These are phyloP conservation scores for Chlorospingus flavigularis DNA, from an alignment of 2,797 vertebrate genomes.

Conservation along the genomic window DNA sequence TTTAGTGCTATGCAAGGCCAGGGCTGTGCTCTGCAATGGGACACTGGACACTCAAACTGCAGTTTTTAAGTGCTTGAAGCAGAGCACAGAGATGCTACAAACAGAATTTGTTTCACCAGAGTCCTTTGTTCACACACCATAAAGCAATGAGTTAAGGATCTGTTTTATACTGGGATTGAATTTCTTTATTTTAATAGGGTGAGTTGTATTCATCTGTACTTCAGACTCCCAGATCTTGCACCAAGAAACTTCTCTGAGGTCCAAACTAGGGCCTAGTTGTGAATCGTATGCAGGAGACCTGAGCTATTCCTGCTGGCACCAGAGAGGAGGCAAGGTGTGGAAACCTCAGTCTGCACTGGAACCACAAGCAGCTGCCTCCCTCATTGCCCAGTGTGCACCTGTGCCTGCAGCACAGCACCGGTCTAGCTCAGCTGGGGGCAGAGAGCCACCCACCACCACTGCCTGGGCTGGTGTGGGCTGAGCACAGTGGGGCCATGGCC, in stretches of 20 bases:
- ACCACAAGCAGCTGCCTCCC: not conserved
- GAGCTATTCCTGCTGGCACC: not conserved
- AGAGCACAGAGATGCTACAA: not conserved
- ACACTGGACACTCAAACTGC: not conserved
- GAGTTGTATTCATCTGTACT: not conserved
- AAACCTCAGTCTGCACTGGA: not conserved
- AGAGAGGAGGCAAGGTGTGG: not conserved
- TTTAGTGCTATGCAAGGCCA: not conserved
- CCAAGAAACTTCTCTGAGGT: not conserved
- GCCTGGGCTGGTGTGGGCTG: not conserved
- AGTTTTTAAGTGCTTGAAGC: not conserved
- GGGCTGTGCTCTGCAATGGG: not conserved
- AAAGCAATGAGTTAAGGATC: not conserved
- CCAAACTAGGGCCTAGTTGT: not conserved
- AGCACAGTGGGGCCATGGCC: accelerated
- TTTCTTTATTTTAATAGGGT: not conserved
- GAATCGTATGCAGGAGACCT: not conserved
- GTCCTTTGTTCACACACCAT: not conserved
- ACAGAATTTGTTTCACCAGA: not conserved
- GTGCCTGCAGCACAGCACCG: not conserved
- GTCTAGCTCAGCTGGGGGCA: not conserved
- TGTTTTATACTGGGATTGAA: not conserved
- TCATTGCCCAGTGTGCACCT: accelerated
- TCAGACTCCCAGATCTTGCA: not conserved
- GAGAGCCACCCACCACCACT: not conserved